Conservation (phyloP, 2,888 invertebrate genomes). For the Hololepta plana region DNA sequence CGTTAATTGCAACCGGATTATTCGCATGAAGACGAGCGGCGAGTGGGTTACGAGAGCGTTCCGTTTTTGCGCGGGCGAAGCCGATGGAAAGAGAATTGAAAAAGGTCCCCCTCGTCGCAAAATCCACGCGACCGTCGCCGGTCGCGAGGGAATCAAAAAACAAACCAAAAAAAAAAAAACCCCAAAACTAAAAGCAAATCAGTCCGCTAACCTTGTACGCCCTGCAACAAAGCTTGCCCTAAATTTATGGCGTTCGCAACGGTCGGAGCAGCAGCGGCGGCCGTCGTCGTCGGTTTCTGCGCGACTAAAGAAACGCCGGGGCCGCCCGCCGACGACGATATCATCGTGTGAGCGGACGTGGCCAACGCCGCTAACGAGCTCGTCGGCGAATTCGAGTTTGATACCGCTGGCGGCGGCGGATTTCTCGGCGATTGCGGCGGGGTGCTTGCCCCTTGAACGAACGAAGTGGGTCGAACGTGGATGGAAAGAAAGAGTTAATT, state of each 20-base stretch:
- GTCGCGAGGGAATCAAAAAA: slow-evolving; percentile 8
- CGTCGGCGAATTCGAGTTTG: slow-evolving; percentile 21
- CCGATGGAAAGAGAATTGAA: too few relatives aligned
- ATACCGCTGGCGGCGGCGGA: slow-evolving; percentile 17
- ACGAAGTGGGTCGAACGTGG: slow-evolving; percentile 4
- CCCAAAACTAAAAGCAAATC: slow-evolving; percentile 6
- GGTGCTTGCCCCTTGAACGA: slow-evolving; percentile 17
- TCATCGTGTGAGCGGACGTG: slow-evolving; percentile 3
- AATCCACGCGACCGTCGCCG: slow-evolving; percentile 1
- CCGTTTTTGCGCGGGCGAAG: too few relatives aligned
- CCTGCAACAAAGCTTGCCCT: slow-evolving; percentile 28
- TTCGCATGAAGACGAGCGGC: too few relatives aligned
- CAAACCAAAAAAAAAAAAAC: slow-evolving; percentile 3
- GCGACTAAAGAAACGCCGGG: slow-evolving; percentile 3
- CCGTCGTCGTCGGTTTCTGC: slow-evolving; percentile 4
- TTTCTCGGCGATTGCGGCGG: slow-evolving; percentile 27
- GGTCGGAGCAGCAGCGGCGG: slow-evolving; percentile 5
- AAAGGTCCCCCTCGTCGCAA: too few relatives aligned
- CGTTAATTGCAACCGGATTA: too few relatives aligned
- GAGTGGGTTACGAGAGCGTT: too few relatives aligned
- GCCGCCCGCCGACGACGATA: slow-evolving; percentile 3
- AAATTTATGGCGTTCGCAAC: slow-evolving; percentile 17
- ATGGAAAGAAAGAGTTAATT: slow-evolving; percentile 3
- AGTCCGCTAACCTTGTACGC: slow-evolving; percentile 31
- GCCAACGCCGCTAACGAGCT: slow-evolving; percentile 16